phyloP scores from a whole-genome alignment of 92 coral and sea anemone genomes.

The Umimayanthus chanpuru region DNA sequence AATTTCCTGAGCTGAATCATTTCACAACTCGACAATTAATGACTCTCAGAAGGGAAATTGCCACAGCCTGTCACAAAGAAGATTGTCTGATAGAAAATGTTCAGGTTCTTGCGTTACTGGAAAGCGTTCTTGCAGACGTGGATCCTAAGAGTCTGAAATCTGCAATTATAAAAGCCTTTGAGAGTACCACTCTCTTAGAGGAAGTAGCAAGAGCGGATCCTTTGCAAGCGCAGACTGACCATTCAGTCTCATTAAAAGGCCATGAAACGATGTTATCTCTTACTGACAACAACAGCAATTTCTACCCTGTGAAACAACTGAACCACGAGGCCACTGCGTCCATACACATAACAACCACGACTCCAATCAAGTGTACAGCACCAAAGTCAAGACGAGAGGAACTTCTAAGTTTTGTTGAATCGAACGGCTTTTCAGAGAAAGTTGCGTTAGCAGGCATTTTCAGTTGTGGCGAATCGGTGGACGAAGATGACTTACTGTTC shows the following conservation, averaged over 20 bases:
- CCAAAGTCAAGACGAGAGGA: slow-evolving; percentile 3
- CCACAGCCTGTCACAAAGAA: slow-evolving; percentile 52
- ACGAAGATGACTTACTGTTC: slow-evolving; percentile 66
- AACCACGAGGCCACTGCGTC: neutral
- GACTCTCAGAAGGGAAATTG: slow-evolving; percentile 68
- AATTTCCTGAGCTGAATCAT: slow-evolving; percentile 66
- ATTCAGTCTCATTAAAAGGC: neutral
- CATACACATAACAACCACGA: neutral
- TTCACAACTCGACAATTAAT: slow-evolving; percentile 84
- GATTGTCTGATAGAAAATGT: slow-evolving; percentile 32
- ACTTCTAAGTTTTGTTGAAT: slow-evolving; percentile 39
- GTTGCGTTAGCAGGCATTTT: slow-evolving; percentile 68
- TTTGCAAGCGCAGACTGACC: slow-evolving; percentile 5
- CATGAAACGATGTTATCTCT: neutral
- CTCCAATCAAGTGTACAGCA: neutral
- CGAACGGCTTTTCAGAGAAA: slow-evolving; percentile 55
- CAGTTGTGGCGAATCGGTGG: slow-evolving; percentile 45
- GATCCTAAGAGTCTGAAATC: slow-evolving; percentile 44
- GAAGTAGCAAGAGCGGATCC: neutral
- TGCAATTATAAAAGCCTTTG: slow-evolving; percentile 39
- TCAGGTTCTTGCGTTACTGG: slow-evolving; percentile 67
- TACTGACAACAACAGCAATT: neutral
- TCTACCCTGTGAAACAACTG: neutral
- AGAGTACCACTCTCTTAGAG: slow-evolving; percentile 1
- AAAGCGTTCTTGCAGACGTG: slow-evolving; percentile 63